Base-by-base conservation (phyloP, 2,797 vertebrate genomes). In the Zonotrichia albicollis region DNA sequence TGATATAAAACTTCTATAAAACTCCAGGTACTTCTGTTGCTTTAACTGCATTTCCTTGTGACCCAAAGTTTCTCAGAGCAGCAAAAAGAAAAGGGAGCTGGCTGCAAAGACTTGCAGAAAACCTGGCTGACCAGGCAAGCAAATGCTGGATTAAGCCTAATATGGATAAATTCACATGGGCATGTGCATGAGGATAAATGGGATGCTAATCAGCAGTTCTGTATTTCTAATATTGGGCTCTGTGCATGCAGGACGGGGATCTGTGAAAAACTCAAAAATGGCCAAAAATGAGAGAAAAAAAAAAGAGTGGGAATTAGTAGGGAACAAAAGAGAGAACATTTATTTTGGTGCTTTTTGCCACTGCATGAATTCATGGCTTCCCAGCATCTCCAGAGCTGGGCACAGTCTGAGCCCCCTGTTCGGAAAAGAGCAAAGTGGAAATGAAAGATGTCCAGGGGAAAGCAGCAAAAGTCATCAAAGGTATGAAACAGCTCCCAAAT, bases 391-490 rank as follows among this genome's bases (percentile, higher is more conserved):
- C 6, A 90, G 92, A 81, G 70, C 76, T 36, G 58, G 57, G 70
- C 66, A 67, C n/a, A 68, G 73, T 30, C 54, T 75, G 85, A 27
- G 50, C 83, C 57, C 61, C 61, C 57, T 91, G 83, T 67, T 72
- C 72, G 68, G 74, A 65, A 74, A 94, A 93, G 54, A 90, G 75
- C 38, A 57, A 86, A 90, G 61, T 58, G 60, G 50, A 72, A 78
- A 75, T 51, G 54, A 66, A 86, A 88, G 54, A 50, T 61, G 30
- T 54, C 73, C 80, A 70, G 58, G 73, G 60, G 51, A 90, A 90
- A 84, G 55, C 70, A 92, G 64, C 43, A 87, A 45, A 92, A 88
- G 71, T 30, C 80, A 89, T 70, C 80, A 81, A 70, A 90, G 46
- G 43, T 8, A 22, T 34, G 46, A 84, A 93, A 86, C 23, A 46